Percentiles rank a stretch among this genome's conserved stretches.
Evolutionary conservation across 1,140 invertebrate species (phyloP).

Genomic region (Lineus longissimus): DNA sequence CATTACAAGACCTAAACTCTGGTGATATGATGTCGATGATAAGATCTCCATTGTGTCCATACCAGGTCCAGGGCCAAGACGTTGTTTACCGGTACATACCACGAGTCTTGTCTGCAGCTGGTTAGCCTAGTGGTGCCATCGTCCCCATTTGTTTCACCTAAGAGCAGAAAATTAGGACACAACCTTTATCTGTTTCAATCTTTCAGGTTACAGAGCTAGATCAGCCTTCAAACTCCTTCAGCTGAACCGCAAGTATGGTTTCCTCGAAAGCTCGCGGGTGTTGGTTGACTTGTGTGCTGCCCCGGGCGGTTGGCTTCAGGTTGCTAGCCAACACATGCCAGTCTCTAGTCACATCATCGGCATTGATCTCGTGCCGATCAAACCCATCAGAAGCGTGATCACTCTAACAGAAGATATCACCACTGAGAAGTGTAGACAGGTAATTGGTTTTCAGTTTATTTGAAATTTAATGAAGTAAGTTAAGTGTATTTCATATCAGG

Average conservation of each 20-base stretch:
- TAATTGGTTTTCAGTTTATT: constrained; percentile 30
- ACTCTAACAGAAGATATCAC: constrained; percentile 93
- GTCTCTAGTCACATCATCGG: constrained; percentile 89
- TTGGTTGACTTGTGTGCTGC: constrained; percentile 98
- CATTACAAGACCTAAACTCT: too few relatives aligned
- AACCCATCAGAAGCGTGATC: constrained; percentile 85
- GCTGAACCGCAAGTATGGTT: constrained; percentile 94
- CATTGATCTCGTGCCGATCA: constrained; percentile 95
- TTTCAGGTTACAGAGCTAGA: constrained; percentile 87
- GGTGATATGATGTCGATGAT: too few relatives aligned
- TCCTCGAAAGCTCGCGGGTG: constrained; percentile 92
- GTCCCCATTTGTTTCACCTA: not conserved
- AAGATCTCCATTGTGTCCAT: too few relatives aligned
- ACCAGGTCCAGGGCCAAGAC: too few relatives aligned
- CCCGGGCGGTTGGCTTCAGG: constrained; percentile 99
- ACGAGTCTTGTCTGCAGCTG: too few relatives aligned
- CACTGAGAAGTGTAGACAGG: constrained; percentile 74
- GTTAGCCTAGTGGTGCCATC: too few relatives aligned
- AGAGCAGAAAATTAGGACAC: too few relatives aligned
- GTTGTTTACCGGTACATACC: too few relatives aligned
- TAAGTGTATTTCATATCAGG: too few relatives aligned
- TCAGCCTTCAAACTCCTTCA: constrained; percentile 99
- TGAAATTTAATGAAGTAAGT: too few relatives aligned
- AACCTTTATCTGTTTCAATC: not conserved
- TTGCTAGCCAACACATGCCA: constrained; percentile 97